These are phyloP conservation scores for Phoebastria nigripes DNA, from an alignment of 2,797 vertebrate species.

Conservation along the genomic window DNA sequence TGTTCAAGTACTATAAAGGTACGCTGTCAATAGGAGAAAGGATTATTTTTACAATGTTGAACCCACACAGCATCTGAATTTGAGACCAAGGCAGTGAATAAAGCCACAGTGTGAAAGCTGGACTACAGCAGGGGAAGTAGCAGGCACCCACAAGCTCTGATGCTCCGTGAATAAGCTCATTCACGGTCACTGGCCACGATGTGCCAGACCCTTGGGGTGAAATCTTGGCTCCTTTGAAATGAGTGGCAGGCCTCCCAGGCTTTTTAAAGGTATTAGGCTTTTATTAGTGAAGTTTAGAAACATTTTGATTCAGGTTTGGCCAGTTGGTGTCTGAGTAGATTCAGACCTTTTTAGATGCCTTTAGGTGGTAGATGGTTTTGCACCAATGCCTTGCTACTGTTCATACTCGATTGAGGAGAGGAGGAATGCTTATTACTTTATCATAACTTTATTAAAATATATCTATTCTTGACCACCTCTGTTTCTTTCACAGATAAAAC, in stretches of 20 bases:
- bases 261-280: not conserved
- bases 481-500: not conserved
- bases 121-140: not conserved
- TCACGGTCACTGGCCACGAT: not conserved
- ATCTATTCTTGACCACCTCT: not conserved
- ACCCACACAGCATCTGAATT: not conserved
- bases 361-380: not conserved
- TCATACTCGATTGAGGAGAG: not conserved
- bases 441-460: not conserved
- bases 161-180: not conserved
- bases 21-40: not conserved
- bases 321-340: not conserved
- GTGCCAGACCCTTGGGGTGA: conserved; percentile 8
- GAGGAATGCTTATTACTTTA: not conserved
- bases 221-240: conserved; percentile 13
- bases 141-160: not conserved
- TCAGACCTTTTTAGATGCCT: not conserved
- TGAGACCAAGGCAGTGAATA: not conserved
- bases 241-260: not conserved
- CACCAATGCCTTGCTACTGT: not conserved
- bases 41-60: not conserved
- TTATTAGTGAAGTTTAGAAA: conserved; percentile 1
- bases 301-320: not conserved
- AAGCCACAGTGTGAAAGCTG: not conserved
- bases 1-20: not conserved